Base-by-base conservation (phyloP, 2,113 vertebrate species). In the Struthio camelus region DNA sequence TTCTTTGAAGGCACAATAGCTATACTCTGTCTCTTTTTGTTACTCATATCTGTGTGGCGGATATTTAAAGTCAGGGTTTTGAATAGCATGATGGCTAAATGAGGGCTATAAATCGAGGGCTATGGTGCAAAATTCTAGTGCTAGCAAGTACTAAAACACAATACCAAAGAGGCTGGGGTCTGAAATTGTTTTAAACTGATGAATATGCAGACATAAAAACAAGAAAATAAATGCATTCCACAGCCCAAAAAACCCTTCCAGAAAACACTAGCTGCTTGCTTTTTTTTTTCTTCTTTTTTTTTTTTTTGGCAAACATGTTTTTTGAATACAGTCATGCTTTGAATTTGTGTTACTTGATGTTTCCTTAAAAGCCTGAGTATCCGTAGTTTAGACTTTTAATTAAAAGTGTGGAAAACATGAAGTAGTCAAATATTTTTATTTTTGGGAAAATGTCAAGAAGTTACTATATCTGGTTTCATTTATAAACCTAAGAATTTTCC, bases 1-100 rank as follows among this genome's bases (percentile, higher is more conserved):
- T 97, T 97, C 97, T 98, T 97, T 98, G 97, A 98, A 98, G 96
- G 85, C 91, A 95, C 97, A 97, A 97, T 98, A 96, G 97, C 96
- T 96, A 84, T 97, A 96, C 94, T 98, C 94, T 97, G 90, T 97
- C 95, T 97, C 95, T 96, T 97, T 97, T 97, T 97, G 96, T 97
- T 97, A 96, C 96, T 98, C 91, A 95, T 97, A 97, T 97, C 95
- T 97, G 73, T 96, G 86, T 96, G 96, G 92, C 22, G 42, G 94
- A 97, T 97, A 97, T 98, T 98, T 97, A 97, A 97, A 97, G 94
- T 87, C 95, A 84, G 92, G 82, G 75, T 90, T 98, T 97, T 97
- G 96, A 97, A 97, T 97, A 96, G 90, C 78, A 64, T 88, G 77
- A 97, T 96, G 95, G 84, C 92, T 93, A 97, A 97, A 97, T 96